Percentiles rank a stretch among this genome's conserved stretches.
Conservation (phyloP, 2,797 vertebrate genomes). For the Fistularia commersonii region DNA sequence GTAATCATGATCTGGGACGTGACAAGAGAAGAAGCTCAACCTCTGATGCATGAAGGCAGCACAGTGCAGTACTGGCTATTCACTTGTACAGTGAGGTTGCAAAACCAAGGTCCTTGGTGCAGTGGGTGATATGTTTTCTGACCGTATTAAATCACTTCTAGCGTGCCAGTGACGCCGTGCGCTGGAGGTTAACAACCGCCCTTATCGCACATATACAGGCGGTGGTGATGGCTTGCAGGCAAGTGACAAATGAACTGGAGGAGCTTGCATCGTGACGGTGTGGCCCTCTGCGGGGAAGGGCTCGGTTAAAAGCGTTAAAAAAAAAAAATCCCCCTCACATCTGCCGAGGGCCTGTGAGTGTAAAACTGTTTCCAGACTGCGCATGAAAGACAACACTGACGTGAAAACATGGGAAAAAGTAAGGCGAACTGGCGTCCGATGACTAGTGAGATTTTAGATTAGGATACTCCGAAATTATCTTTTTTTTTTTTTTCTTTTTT, state of each 20-base stretch:
- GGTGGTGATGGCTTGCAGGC: slow-evolving; percentile 24
- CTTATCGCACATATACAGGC: slow-evolving; percentile 55
- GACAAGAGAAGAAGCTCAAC: background rate
- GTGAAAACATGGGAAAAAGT: slow-evolving; percentile 25
- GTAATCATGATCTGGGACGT: no score
- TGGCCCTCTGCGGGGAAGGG: slow-evolving; percentile 10
- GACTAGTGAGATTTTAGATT: slow-evolving; percentile 16
- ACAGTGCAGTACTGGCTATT: no score
- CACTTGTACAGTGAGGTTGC: no score
- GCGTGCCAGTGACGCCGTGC: slow-evolving; percentile 6
- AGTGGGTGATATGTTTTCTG: slow-evolving; percentile 8
- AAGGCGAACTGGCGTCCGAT: slow-evolving; percentile 8
- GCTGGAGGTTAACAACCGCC: slow-evolving; percentile 23
- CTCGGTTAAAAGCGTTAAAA: slow-evolving; percentile 3
- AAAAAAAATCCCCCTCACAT: slow-evolving; percentile 22
- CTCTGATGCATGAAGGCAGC: background rate
- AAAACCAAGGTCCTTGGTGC: background rate
- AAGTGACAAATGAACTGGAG: slow-evolving; percentile 35
- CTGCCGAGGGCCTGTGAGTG: slow-evolving; percentile 30
- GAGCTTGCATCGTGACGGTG: slow-evolving; percentile 44
- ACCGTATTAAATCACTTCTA: slow-evolving; percentile 27
- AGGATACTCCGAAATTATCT: slow-evolving; percentile 8
- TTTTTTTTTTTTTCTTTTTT: no score
- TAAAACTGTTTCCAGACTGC: slow-evolving; percentile 42
- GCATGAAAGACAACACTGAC: slow-evolving; percentile 17